Evolutionary conservation across 2,888 invertebrate genomes (phyloP), one percentile per base, ranked within the genome.

Genomic region (Ichneumon xanthorius): DNA sequence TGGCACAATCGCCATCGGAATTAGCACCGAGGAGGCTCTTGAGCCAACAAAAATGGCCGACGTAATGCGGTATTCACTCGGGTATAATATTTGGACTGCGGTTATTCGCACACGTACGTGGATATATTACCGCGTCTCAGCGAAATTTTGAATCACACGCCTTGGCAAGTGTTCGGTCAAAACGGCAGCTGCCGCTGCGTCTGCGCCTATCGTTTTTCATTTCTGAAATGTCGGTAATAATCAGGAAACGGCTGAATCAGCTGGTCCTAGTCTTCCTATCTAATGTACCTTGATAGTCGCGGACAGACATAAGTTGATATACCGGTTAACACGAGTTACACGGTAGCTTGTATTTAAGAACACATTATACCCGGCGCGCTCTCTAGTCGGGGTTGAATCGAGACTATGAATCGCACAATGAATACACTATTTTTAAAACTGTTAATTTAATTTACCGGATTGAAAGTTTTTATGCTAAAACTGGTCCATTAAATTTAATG

Each of bases 231-330:
- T 70, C 19, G 48, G 19, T 48, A 33, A 80, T 7, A 16, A 58
- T 30, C n/a, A 16, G 5, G 45, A 30, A 33, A 48, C 55, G 53
- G 55, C 61, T 11, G 6, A 68, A 67, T 58, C 58, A 73, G 6
- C 22, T 48, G 73, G 14, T 77, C 50, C 37, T 26, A 16, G 50
- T 22, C 30, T 53, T 16, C 40, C 9, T 7, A 40, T 22, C 19
- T 40, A 65, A 82, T 75, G 55, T 72, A 30, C 61, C 65, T 75
- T 65, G 70, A 85, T 70, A 71, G 81, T 65, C 75, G 67, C 55
- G 70, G 58, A 11, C 53, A 67, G 37, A 14, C 40, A 67, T 82
- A 71, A 85, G 82, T 82, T 67, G 45, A 68, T 82, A 55, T 14
- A 58, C 67, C 61, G 30, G 33, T 76, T 50, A 37, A 26, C 48